Evolutionary conservation across 1,140 invertebrate species (phyloP), one percentile per base, ranked within the genome.

Genomic region (Littorina saxatilis): DNA sequence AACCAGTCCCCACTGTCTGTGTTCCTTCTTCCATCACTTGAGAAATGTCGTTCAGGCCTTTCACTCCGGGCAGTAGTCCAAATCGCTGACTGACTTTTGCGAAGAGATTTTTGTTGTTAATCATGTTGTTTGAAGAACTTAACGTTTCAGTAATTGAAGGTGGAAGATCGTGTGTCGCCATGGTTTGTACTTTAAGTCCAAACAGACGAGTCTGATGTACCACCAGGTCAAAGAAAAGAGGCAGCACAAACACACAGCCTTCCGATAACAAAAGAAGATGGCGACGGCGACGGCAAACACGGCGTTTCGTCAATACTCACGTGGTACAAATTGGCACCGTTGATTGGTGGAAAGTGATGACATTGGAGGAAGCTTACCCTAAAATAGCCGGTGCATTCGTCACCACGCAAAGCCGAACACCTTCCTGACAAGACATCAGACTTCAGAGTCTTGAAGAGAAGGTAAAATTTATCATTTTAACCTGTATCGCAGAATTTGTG

Each of bases 71-170:
- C 58, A 90, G 81, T 20, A 88, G 80, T 81, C 88, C 85, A 37
- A 89, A 84, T 68, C 87, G 85, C 85, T 89, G 86, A 40, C 88
- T 85, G 72, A 91, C 87, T 87, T 89, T 87, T 17, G 86, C 85
- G 52, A 91, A 91, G 9, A 88, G 78, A 87, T 85, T 88, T 63
- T 85, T 86, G 32, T 76, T 78, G 15, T 61, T 66, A 58, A 77
- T 83, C 75, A 80, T 81, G 66, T 82, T 81, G 66, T 82, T 86
- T 43, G 79, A 83, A 76, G 50, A 40, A 70, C 55, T 50, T 72
- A 83, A 43, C 32, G 32, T 63, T 13, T 58, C 55, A 4, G 76
- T 27, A n/a, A 58, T 63, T 61, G 76, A 27, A 63, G 35, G 58
- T 43, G 76, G 76, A 78, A 58, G 35, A 35, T 78, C 76, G n/a